Conservation (phyloP, 2,113 vertebrate species). For the Taurulus bubalis region DNA sequence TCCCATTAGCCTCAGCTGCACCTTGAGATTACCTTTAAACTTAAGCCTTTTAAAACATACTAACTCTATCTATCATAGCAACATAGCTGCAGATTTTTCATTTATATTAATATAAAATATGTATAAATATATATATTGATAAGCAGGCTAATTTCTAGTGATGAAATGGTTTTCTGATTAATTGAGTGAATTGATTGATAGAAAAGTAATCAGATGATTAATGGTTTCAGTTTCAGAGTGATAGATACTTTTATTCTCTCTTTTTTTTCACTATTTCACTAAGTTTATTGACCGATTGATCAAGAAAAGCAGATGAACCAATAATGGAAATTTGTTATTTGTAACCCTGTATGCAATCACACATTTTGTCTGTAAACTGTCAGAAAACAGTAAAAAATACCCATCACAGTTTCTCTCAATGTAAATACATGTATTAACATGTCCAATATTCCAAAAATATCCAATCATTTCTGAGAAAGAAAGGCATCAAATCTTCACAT, state of each 20-base stretch:
- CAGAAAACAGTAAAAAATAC: neutral
- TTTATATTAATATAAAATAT: neutral
- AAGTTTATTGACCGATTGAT: neutral
- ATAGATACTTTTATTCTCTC: neutral
- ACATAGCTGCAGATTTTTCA: neutral
- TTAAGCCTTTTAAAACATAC: neutral
- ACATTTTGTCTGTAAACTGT: neutral
- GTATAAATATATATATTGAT: neutral
- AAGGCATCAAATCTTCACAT: neutral
- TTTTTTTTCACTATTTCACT: no score
- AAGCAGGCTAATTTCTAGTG: neutral
- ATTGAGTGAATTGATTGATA: neutral
- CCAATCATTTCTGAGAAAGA: neutral
- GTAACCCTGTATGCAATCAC: neutral
- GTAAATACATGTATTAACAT: neutral
- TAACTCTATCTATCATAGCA: neutral
- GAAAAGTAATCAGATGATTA: neutral
- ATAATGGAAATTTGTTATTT: neutral
- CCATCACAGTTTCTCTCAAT: neutral
- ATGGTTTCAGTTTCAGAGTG: neutral
- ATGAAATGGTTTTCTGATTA: neutral
- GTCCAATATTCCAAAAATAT: neutral
- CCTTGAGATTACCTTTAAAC: neutral
- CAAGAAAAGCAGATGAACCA: neutral
- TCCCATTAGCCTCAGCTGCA: constrained; percentile 4